Evolutionary conservation across 2,797 vertebrate genomes (phyloP), one percentile per base, ranked within the genome.

Genomic region (Epinephelus awoara): DNA sequence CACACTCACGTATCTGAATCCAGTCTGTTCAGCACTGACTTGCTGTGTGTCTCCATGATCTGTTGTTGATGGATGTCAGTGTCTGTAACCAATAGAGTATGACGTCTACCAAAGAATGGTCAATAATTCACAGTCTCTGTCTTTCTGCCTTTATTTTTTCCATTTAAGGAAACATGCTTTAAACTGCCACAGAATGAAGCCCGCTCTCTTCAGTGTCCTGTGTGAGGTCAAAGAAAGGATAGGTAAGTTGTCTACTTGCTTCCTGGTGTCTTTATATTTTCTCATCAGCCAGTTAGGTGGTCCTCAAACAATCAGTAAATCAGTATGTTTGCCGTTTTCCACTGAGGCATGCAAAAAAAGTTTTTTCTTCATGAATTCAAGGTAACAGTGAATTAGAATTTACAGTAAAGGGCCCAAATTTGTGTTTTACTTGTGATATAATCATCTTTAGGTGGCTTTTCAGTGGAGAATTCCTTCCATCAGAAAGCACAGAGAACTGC

Each of bases 171-270:
- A 97, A 87, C 95, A 95, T 12, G 94, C 95, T 72, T 87, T 96
- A 89, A 96, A 95, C 86, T 96, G 94, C 86, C 96, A 96, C 90
- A 88, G 92, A 82, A 96, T 96, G 96, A 96, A 96, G 79, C 90
- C 96, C 0, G 95, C 94, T 56, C 94, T 96, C 72, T 96, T 96
- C 95, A 94, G 94, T 1, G 89, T 96, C 80, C 95, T 96, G 59
- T 95, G 96, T 47, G 96, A 96, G 86, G 93, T 95, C 91, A 96
- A 96, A 88, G 94, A 96, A 82, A 96, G 94, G 88, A 95, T 95
- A 94, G 95, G 95, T 96, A 75, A 12, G 91, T 70, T 65, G 11
- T 49, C 23, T 21, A 4, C 2, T 15, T 46, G 38, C 15, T 19
- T 51, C 27, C 19, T 54, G 27, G 2, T 42, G 46, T 25, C 0